A percentile compares a stretch with the other conserved stretches of the same genome.
These are phyloP conservation scores for Metridium senile DNA, from an alignment of 92 coral and sea anemone species.

Conservation along the genomic window DNA sequence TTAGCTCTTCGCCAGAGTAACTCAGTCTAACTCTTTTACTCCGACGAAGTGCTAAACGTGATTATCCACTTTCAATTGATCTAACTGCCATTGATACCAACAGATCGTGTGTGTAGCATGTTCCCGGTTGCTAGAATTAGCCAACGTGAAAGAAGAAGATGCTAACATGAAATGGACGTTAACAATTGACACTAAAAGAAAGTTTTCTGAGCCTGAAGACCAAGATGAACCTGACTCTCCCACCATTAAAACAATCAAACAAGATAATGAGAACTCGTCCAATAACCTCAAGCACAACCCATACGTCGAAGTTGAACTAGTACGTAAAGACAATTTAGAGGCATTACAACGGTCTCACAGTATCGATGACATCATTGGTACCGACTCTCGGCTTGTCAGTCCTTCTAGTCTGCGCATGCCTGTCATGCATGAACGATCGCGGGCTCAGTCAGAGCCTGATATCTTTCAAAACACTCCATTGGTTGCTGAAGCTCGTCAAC, in stretches of 20 bases:
- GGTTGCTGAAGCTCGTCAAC: background rate
- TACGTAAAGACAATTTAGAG: background rate
- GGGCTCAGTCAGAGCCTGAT: constrained; percentile 41
- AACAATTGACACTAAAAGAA: constrained; percentile 49
- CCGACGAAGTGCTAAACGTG: too few species aligned
- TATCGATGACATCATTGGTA: constrained; percentile 34
- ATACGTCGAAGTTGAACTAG: constrained; percentile 61
- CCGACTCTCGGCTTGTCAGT: background rate
- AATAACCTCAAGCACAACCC: constrained; percentile 69
- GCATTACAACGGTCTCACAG: constrained; percentile 42
- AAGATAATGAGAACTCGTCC: constrained; percentile 23
- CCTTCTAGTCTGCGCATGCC: constrained; percentile 25
- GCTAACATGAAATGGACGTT: constrained; percentile 55
- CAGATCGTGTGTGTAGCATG: constrained; percentile 65
- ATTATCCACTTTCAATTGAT: too few species aligned
- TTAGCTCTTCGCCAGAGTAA: too few species aligned
- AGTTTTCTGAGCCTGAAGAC: constrained; percentile 60
- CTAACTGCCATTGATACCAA: background rate
- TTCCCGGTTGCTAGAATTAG: constrained; percentile 72
- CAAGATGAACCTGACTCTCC: constrained; percentile 30
- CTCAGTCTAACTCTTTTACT: too few species aligned
- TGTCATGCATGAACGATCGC: constrained; percentile 13
- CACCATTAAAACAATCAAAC: background rate
- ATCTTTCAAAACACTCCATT: background rate
- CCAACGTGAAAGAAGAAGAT: constrained; percentile 60